Evolutionary conservation across 92 coral and sea anemone species (phyloP).

Genomic region (Porites divaricata): DNA sequence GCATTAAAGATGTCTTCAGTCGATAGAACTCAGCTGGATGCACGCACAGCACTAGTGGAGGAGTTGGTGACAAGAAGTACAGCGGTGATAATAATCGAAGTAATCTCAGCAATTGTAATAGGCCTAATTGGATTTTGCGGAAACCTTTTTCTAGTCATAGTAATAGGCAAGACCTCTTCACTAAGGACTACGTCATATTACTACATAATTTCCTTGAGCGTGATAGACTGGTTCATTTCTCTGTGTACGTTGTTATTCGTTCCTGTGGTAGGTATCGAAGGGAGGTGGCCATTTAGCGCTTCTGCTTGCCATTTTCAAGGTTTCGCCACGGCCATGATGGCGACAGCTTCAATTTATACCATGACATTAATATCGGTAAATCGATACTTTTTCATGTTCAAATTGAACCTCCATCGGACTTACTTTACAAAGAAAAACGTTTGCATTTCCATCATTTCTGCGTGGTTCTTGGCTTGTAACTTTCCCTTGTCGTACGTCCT

Average conservation of each 20-base stretch:
- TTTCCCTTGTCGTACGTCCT: conserved; percentile 50
- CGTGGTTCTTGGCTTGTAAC: conserved; percentile 47
- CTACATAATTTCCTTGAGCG: conserved; percentile 55
- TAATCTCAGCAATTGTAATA: not conserved
- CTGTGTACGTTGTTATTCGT: not conserved
- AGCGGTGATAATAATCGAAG: conserved; percentile 28
- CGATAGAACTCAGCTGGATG: not conserved
- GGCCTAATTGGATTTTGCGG: conserved; percentile 47
- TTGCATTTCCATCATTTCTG: conserved; percentile 28
- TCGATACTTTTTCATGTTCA: conserved; percentile 60
- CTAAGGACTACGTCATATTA: conserved; percentile 61
- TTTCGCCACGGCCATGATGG: conserved; percentile 33
- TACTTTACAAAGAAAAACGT: conserved; percentile 47
- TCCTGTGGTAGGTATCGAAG: conserved; percentile 10
- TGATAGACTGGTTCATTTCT: conserved; percentile 31
- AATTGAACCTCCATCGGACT: conserved; percentile 56
- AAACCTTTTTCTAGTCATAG: conserved; percentile 47
- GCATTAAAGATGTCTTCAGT: not conserved
- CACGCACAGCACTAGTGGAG: not conserved
- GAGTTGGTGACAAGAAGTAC: conserved; percentile 9
- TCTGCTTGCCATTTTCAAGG: conserved; percentile 47
- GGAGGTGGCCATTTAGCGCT: conserved; percentile 40
- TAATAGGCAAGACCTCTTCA: conserved; percentile 50
- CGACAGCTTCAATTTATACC: conserved; percentile 49
- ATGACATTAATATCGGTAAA: conserved; percentile 54